Conservation (phyloP, 1,140 invertebrate genomes). For the Atta colombica region DNA sequence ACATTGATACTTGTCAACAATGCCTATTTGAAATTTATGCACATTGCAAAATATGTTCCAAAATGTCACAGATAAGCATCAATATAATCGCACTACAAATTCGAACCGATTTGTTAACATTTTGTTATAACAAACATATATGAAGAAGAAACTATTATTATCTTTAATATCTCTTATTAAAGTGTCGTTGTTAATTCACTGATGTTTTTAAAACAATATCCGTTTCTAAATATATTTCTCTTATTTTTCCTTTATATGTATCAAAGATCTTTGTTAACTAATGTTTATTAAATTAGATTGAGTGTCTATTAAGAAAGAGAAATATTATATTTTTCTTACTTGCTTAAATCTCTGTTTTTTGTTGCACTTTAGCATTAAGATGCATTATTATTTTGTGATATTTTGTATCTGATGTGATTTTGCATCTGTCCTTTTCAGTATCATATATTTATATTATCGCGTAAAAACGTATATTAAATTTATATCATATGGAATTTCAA, state of each 20-base stretch:
- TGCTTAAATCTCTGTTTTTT: background rate
- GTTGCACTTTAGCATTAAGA: background rate
- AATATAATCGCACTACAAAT: background rate
- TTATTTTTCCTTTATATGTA: background rate
- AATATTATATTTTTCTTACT: background rate
- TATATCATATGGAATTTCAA: background rate
- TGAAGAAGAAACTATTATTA: background rate
- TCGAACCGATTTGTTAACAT: background rate
- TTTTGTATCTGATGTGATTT: too few relatives aligned
- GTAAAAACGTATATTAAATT: slow-evolving; percentile 6
- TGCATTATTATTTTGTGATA: slow-evolving; percentile 1
- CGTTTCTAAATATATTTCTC: background rate
- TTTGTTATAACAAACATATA: background rate
- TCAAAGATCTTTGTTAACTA: background rate
- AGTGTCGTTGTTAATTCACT: background rate
- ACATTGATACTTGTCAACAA: slow-evolving; percentile 31
- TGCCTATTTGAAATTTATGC: slow-evolving; percentile 31
- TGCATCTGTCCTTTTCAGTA: background rate
- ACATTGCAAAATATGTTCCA: slow-evolving; percentile 25
- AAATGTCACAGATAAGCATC: slow-evolving; percentile 2
- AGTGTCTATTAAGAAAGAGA: background rate
- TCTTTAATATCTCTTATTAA: background rate
- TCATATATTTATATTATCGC: background rate
- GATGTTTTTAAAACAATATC: background rate
- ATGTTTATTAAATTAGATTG: background rate